Conservation (phyloP, 1,140 invertebrate species). For the Ylistrum balloti region DNA sequence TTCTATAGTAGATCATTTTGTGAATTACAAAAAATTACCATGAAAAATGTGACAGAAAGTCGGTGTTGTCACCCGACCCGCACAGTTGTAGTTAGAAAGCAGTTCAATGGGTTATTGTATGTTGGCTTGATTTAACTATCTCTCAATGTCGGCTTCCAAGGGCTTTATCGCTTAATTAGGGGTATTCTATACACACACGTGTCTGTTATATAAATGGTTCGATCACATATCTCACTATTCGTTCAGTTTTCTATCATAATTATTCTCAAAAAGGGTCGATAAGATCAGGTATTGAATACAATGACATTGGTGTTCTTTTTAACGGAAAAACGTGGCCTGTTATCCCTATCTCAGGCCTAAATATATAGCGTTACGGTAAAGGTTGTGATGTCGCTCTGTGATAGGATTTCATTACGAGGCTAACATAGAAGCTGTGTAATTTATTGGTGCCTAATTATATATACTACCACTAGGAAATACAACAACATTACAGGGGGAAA, state of each 20-base stretch:
- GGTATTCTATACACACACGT: background rate
- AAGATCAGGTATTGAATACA: background rate
- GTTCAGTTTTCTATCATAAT: background rate
- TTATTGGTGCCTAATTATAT: conserved; percentile 7
- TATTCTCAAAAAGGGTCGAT: background rate
- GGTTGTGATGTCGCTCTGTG: background rate
- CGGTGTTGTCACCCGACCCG: background rate
- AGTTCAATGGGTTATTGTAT: background rate
- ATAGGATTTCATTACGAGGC: background rate
- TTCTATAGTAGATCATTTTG: background rate
- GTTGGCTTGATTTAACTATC: background rate
- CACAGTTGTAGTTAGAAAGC: background rate
- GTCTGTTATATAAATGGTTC: background rate
- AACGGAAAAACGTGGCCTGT: background rate
- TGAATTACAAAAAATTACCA: background rate
- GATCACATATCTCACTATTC: background rate
- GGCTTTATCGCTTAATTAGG: conserved; percentile 32
- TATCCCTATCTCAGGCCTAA: background rate
- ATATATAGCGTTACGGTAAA: background rate
- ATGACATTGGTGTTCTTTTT: background rate
- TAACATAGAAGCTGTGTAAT: background rate
- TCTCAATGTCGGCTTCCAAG: background rate
- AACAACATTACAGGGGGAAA: background rate
- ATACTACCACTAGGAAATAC: background rate
- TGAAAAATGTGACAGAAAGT: background rate